Base-by-base conservation (phyloP, 2,797 vertebrate genomes). In the Limosa lapponica region DNA sequence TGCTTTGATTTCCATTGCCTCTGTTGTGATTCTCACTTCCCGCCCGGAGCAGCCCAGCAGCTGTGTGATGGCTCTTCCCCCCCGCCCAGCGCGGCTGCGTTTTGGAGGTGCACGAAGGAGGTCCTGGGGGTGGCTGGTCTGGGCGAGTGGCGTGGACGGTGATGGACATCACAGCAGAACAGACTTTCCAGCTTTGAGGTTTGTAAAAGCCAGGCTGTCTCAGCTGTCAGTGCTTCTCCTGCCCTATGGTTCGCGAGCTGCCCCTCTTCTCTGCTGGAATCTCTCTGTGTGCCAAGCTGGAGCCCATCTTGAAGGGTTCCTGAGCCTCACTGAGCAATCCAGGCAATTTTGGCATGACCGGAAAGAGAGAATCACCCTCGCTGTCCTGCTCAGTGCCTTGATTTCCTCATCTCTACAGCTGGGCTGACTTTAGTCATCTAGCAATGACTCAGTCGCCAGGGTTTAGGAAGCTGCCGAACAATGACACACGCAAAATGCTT, bases 81-180 rank as follows among this genome's bases (percentile, higher is more conserved):
- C 55, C 55, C 0, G 1, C 30, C 30, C 73, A 10, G 57, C 2
- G 0, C 0, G 1, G 37, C 44, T 39, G 71, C 3, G 0, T 25
- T 70, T 59, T 0, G 0, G 43, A 34, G 52, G 18, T 6, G 3
- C n/a, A 16, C 1, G 1, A 2, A 32, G 30, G 20, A 48, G 39
- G 3, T 28, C 19, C 46, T 11, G 16, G 49, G 37, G 15, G 7
- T 8, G 49, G 39, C 2, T 17, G 43, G 18, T 43, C 14, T 34
- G 44, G 62, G 49, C 0, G 0, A 79, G n/a, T 1, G 2, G 58
- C 49, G 46, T 2, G 2, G 15, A 8, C 1, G 3, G n/a, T 13
- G 67, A 30, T 12, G 55, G 39, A 22, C 64, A 14, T 5, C 28
- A 8, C 32, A 73, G 75, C 39, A 41, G 49, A 69, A n/a, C 28